Conservation (phyloP, 2,888 invertebrate genomes). For the Aspidiotus rigidus region DNA sequence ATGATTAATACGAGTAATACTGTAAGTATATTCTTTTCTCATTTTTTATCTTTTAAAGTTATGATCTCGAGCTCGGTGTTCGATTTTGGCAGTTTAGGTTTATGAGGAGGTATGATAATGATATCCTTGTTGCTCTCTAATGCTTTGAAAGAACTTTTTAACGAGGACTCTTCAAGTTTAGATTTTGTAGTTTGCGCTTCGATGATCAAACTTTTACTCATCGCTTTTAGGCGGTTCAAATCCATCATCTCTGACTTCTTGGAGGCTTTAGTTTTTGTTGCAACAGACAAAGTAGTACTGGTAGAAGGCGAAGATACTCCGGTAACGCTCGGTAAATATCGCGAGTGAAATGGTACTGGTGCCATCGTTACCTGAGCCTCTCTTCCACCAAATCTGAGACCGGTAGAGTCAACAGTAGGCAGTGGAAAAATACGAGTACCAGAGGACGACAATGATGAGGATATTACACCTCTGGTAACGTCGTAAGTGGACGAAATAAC, state of each 20-base stretch:
- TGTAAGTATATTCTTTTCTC: too few relatives aligned
- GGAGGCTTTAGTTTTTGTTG: neutral
- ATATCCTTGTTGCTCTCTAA: neutral
- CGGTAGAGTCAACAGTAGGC: neutral
- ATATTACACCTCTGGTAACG: neutral
- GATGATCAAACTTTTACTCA: neutral
- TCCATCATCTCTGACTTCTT: neutral
- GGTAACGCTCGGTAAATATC: neutral
- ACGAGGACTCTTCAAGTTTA: neutral
- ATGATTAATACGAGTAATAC: too few relatives aligned
- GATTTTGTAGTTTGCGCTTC: neutral
- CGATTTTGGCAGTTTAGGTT: too few relatives aligned
- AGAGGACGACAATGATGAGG: neutral
- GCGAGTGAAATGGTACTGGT: neutral
- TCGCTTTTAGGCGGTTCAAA: neutral
- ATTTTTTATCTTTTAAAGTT: too few relatives aligned
- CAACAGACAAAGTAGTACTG: neutral
- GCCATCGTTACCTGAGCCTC: neutral
- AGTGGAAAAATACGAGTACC: constrained; percentile 18
- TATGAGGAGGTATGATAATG: neutral
- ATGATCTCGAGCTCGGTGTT: too few relatives aligned
- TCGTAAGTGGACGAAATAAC: neutral
- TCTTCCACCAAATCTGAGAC: neutral
- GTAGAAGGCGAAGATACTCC: neutral
- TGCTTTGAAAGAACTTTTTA: neutral